Conservation (phyloP, 2,797 vertebrate species). For the Cygnus olor region DNA sequence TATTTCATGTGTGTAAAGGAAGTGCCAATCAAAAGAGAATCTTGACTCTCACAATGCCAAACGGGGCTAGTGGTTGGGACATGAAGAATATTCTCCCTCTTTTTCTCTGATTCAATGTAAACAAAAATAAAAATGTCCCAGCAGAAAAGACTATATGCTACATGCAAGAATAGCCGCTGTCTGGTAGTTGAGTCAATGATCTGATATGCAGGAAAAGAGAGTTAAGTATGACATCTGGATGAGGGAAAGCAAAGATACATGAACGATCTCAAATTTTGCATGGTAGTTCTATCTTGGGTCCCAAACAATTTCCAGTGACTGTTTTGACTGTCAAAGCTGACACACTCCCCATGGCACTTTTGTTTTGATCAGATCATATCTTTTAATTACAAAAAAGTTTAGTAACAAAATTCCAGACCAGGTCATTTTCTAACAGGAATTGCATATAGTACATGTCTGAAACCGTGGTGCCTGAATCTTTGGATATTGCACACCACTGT, state of each 20-base stretch:
- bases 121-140: not conserved
- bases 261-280: not conserved
- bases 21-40: not conserved
- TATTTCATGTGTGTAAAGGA: not conserved
- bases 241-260: not conserved
- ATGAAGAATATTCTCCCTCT: not conserved
- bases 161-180: not conserved
- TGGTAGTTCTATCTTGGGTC: not conserved
- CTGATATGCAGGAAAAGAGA: not conserved
- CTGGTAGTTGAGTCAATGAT: not conserved
- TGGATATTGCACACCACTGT: not conserved
- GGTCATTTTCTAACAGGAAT: not conserved
- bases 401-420: not conserved
- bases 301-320: not conserved
- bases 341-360: not conserved
- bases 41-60: not conserved
- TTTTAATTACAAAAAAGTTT: not conserved
- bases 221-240: not conserved
- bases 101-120: not conserved
- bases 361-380: not conserved
- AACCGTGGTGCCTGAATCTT: not conserved
- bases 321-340: not conserved
- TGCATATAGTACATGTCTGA: not conserved
- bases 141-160: not conserved
- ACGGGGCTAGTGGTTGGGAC: not conserved